Evolutionary conservation across 2,797 vertebrate species (phyloP).

Genomic region (Enteromius unitaeniatus): DNA sequence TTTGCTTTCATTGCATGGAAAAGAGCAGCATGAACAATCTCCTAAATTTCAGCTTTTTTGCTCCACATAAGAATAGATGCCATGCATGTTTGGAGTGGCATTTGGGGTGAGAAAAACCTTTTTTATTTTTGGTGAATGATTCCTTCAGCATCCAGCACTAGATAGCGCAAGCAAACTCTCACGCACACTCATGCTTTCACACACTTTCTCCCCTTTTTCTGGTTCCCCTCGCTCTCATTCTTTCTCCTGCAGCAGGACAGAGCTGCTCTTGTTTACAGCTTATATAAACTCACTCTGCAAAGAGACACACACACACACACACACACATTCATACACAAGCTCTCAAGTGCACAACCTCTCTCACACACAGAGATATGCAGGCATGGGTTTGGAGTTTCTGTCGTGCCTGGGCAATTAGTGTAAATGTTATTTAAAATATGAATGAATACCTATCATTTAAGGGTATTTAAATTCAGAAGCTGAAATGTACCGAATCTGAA

Average conservation of each 20-base stretch:
- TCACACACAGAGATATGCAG: constrained; percentile 14
- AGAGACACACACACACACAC: constrained; percentile 52
- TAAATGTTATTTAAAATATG: background rate
- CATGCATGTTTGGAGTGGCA: background rate
- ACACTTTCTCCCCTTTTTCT: constrained; percentile 36
- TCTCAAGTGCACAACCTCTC: background rate
- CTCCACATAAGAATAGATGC: background rate
- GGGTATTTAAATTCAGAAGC: background rate
- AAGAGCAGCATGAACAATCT: background rate
- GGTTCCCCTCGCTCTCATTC: constrained; percentile 30
- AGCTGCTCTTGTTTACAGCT: constrained; percentile 82
- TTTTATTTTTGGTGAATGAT: background rate
- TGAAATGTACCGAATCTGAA: background rate
- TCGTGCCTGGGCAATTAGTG: constrained; percentile 1
- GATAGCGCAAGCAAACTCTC: constrained; percentile 22
- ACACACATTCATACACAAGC: constrained; percentile 43
- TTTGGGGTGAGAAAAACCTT: background rate
- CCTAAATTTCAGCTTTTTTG: background rate
- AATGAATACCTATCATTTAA: background rate
- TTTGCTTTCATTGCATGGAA: constrained; percentile 25
- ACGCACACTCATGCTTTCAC: constrained; percentile 31
- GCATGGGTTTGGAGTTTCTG: constrained; percentile 31
- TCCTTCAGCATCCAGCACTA: background rate
- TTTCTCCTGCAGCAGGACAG: constrained; percentile 71
- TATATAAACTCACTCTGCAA: constrained; percentile 74